A percentile compares a stretch with the other conserved stretches of the same genome.
These are phyloP conservation scores for Otus sunia DNA, from an alignment of 2,113 vertebrate species.

Conservation along the genomic window DNA sequence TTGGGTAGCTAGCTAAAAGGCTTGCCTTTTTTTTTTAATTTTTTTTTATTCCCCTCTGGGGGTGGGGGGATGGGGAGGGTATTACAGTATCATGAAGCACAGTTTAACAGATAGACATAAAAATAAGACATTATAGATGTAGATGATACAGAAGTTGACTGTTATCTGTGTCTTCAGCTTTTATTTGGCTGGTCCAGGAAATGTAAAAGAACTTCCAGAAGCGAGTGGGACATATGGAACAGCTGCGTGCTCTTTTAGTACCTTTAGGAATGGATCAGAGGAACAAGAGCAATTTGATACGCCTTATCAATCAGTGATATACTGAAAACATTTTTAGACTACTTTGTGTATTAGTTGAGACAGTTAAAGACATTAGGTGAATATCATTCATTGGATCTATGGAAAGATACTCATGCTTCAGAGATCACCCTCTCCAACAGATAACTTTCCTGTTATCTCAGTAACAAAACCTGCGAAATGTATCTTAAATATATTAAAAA, in stretches of 20 bases:
- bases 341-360: neutral
- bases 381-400: neutral
- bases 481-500: neutral
- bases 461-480: neutral
- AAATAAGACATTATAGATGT: neutral
- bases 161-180: neutral
- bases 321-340: neutral
- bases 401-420: neutral
- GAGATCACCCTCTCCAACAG: neutral
- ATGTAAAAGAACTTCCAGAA: neutral
- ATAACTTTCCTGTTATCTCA: neutral
- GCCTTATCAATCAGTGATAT: neutral
- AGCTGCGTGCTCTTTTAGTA: neutral
- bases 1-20: neutral
- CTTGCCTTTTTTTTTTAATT: neutral
- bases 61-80: neutral
- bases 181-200: neutral
- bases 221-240: neutral
- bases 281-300: neutral
- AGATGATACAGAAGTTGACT: neutral
- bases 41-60: too few relatives aligned
- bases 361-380: neutral
- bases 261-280: neutral
- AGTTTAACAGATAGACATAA: neutral
- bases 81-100: neutral